Evolutionary conservation across 1,140 invertebrate species (phyloP), one percentile per base, ranked within the genome.

Genomic region (Popillia japonica): DNA sequence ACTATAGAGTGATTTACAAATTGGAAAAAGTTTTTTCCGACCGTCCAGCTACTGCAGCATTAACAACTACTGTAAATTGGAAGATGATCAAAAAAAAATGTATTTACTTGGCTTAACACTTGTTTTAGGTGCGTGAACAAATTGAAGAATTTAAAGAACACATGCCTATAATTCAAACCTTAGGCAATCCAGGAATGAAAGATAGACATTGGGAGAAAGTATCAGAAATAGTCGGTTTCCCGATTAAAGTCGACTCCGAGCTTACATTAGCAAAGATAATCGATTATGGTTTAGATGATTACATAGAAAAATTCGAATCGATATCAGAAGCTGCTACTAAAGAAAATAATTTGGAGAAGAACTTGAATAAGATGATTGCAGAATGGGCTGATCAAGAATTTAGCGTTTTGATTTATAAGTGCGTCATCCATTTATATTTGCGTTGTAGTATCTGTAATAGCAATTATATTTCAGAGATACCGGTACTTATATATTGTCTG

Each of bases 261-360:
- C 90, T 96, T 78, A 96, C 95, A 0, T 87, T 99, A 4, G 92
- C 93, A 23, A 96, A 96, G 88, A 92, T 97, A n/a, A 94, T 99
- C 40, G 96, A 98, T 84, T 96, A 97, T 86, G 95, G 96, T 77
- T 87, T 99, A 20, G 94, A 94, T 23, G 95, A 98, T 78, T 98
- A 96, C 86, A 93, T 98, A 11, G 87, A 93, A 0, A 96, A 96
- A 87, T 98, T 99, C 86, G 96, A 98, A 87, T 87, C 87, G 3
- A 98, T 99, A 83, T 97, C 96, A 40, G 97, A 99, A 86, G 93
- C 96, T 6, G 97, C 97, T 0, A 97, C 95, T 20, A 99, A 98
- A 86, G 97, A 99, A 86, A 97, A 95, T 84, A 96, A 94, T 84
- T 89, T 99, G n/a, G n/a, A n/a, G n/a, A n/a, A n/a, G n/a, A n/a